Evolutionary conservation across 2,113 vertebrate species (phyloP).

Genomic region (Anhinga anhinga): DNA sequence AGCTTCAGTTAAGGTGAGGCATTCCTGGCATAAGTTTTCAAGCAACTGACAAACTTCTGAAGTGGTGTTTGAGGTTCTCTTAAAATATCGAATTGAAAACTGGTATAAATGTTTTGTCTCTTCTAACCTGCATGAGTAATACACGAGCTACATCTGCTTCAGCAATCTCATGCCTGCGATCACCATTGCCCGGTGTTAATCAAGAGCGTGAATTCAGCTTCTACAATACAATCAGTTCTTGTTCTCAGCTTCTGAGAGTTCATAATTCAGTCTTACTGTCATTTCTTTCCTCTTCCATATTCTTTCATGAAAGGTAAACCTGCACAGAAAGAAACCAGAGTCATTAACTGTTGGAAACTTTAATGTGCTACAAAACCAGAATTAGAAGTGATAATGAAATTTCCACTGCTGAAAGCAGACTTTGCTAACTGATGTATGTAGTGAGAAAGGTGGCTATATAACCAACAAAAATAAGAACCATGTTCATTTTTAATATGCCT

Average conservation of each 20-base stretch:
- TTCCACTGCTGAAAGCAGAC: constrained; percentile 72
- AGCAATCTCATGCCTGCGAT: background rate
- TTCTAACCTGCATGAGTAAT: background rate
- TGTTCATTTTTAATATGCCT: constrained; percentile 52
- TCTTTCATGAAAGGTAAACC: constrained; percentile 66
- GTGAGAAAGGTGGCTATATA: constrained; percentile 68
- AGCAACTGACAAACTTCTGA: background rate
- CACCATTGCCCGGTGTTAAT: background rate
- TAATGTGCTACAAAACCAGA: constrained; percentile 76
- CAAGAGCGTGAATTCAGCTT: constrained; percentile 25
- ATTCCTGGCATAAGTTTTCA: background rate
- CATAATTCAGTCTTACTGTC: constrained; percentile 71
- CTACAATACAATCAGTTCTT: constrained; percentile 59
- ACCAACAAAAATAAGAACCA: constrained; percentile 62
- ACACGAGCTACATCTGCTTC: background rate
- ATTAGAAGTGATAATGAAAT: constrained; percentile 83
- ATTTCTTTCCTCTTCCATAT: constrained; percentile 65
- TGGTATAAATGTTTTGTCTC: background rate
- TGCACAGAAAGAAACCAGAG: constrained; percentile 71
- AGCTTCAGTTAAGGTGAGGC: background rate
- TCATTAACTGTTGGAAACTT: constrained; percentile 81
- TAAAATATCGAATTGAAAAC: background rate
- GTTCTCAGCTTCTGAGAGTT: constrained; percentile 65
- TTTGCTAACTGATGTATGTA: constrained; percentile 70
- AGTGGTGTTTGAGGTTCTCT: background rate